Evolutionary conservation across 2,888 invertebrate species (phyloP).

Genomic region (Priocnemis perturbator): DNA sequence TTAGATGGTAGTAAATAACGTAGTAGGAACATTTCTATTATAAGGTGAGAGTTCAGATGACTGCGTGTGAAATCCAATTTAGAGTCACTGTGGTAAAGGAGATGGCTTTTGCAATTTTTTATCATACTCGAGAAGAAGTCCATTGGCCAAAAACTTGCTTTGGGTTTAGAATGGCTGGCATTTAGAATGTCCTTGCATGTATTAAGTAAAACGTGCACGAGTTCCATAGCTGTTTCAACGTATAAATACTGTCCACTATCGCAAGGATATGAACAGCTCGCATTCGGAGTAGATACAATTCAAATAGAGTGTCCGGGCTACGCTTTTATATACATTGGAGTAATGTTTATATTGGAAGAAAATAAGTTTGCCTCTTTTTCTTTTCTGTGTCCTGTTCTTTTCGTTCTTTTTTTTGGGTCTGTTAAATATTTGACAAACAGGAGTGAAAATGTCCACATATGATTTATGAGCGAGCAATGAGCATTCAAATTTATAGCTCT

Average conservation of each 20-base stretch:
- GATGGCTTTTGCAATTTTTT: constrained; percentile 18
- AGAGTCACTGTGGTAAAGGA: constrained; percentile 42
- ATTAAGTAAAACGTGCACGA: constrained; percentile 29
- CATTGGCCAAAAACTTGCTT: constrained; percentile 41
- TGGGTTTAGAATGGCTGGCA: constrained; percentile 19
- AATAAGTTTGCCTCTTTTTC: constrained; percentile 21
- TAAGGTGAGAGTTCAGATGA: constrained; percentile 49
- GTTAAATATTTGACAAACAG: constrained; percentile 17
- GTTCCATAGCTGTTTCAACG: constrained; percentile 27
- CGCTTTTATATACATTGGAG: constrained; percentile 24
- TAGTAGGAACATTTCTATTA: constrained; percentile 42
- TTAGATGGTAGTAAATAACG: constrained; percentile 47
- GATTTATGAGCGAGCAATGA: constrained; percentile 23
- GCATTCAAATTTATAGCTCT: constrained; percentile 15
- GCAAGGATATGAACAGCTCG: not conserved
- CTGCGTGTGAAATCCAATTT: constrained; percentile 42
- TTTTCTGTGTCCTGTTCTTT: not conserved
- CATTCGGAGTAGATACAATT: constrained; percentile 18
- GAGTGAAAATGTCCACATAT: constrained; percentile 27
- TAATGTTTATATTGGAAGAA: constrained; percentile 25
- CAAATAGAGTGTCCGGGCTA: constrained; percentile 28
- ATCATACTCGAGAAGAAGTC: constrained; percentile 36
- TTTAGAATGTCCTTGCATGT: constrained; percentile 43
- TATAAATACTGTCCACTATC: not conserved
- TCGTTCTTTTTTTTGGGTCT: not conserved